Evolutionary conservation across 2,888 invertebrate species (phyloP).

Genomic region (Aphelenchoides bicaudatus): DNA sequence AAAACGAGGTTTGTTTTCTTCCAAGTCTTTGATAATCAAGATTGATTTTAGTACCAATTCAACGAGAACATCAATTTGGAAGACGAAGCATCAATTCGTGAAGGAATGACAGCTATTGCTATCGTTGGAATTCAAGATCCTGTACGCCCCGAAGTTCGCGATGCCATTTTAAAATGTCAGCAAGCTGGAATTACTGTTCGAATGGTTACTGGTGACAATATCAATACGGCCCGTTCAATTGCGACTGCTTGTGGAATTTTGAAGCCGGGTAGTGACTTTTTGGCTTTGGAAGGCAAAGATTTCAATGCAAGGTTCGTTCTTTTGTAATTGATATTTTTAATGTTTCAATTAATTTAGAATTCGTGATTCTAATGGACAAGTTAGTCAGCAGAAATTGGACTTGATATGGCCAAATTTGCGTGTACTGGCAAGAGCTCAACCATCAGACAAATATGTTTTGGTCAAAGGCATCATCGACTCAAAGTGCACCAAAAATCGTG

Average conservation of each 20-base stretch:
- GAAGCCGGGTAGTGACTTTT: slow-evolving; percentile 61
- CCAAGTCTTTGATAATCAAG: background rate
- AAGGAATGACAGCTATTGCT: slow-evolving; percentile 63
- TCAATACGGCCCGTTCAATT: slow-evolving; percentile 65
- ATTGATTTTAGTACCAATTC: slow-evolving; percentile 22
- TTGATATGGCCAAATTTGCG: slow-evolving; percentile 90
- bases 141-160: slow-evolving; percentile 65
- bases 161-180: slow-evolving; percentile 64
- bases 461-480: slow-evolving; percentile 74
- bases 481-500: slow-evolving; percentile 62
- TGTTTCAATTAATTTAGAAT: slow-evolving; percentile 61
- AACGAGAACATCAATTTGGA: slow-evolving; percentile 62
- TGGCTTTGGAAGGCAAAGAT: slow-evolving; percentile 64
- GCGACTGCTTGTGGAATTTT: slow-evolving; percentile 64
- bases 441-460: slow-evolving; percentile 92
- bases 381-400: slow-evolving; percentile 42
- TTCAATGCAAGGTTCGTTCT: slow-evolving; percentile 60
- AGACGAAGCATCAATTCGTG: slow-evolving; percentile 62
- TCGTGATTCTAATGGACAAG: slow-evolving; percentile 44
- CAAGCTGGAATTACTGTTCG: slow-evolving; percentile 64
- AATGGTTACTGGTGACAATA: slow-evolving; percentile 66
- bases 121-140: slow-evolving; percentile 66
- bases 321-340: background rate
- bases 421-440: slow-evolving; percentile 93
- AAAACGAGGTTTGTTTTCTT: slow-evolving; percentile 28